A percentile compares a stretch with the other conserved stretches of the same genome.
Conservation (phyloP, 2,888 invertebrate genomes). For the Sussaba pulchella region DNA sequence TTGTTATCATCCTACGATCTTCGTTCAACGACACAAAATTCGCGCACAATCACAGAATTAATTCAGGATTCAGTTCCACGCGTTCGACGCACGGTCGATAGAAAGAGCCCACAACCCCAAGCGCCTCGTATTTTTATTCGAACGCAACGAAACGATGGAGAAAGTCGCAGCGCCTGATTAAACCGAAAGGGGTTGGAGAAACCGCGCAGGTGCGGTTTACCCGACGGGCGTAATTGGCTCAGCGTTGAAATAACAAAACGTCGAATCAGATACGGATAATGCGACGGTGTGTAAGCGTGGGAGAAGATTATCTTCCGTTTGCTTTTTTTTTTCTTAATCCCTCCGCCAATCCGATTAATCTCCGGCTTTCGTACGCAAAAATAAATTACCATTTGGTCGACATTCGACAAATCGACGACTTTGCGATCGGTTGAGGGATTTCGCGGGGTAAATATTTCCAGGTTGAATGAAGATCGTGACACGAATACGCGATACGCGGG, state of each 20-base stretch:
- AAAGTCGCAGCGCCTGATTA: neutral
- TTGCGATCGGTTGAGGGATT: too few species aligned
- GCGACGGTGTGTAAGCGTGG: neutral
- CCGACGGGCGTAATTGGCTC: constrained; percentile 33
- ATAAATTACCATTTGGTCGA: neutral
- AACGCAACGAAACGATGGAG: neutral
- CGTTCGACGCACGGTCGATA: too few species aligned
- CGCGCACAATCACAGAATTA: too few species aligned
- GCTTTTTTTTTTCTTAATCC: neutral
- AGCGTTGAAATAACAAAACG: constrained; percentile 50
- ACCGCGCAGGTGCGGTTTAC: constrained; percentile 47
- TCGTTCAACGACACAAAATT: too few species aligned
- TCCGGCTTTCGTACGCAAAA: neutral
- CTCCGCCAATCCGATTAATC: neutral
- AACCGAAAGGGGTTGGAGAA: constrained; percentile 16
- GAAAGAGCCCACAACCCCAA: too few species aligned
- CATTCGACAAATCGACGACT: too few species aligned
- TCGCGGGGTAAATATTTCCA: too few species aligned
- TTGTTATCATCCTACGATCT: too few species aligned
- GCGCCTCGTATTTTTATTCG: too few species aligned
- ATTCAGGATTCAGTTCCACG: too few species aligned
- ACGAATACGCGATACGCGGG: constrained; percentile 17
- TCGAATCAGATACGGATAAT: constrained; percentile 33
- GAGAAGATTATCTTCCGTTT: constrained; percentile 23
- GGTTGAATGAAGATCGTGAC: constrained; percentile 1